Evolutionary conservation across 2,888 invertebrate genomes (phyloP), one percentile per base, ranked within the genome.

Genomic region (Drosophila nigricruria): DNA sequence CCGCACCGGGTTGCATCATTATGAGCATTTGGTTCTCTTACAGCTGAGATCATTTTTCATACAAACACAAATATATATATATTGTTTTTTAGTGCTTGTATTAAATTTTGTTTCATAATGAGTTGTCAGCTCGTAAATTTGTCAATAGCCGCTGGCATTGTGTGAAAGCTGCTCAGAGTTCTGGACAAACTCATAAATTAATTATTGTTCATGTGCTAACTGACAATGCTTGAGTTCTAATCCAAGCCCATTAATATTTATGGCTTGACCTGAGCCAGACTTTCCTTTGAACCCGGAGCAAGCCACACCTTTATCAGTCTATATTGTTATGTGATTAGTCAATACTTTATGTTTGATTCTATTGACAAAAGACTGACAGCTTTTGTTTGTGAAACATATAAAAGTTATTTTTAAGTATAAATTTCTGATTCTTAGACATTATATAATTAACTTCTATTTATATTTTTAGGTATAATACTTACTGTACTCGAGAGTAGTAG

Each of bases 401-500:
- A 5, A n/a, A n/a, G 16, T n/a, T 14, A 30, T n/a, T 32, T 50
- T 32, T 20, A 18, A 9, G 20, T 16, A 20, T 14, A 1, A 14
- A 14, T 30, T 12, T 16, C 14, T 32, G 8, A 32, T 14, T 12
- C 12, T 30, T 30, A 14, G 5, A 18, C n/a, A 30, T 25, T n/a
- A n/a, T 30, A 18, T 47, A 18, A n/a, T 27, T 27, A 18, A n/a
- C 3, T 10, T 47, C 10, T 27, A 27, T 34, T 25, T 36, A n/a
- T 12, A 20, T 23, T 16, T 8, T 3, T 16, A 5, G 8, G 14
- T 9, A 3, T 14, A 32, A 70, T 87, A 96, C 97, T 96, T 94
- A 97, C 97, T 94, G 96, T 95, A 95, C 95, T 95, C 94, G 95
- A 95, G 94, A 95, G 95, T 94, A 96, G 95, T 94, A 96, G 95